Evolutionary conservation across 2,888 invertebrate genomes (phyloP), one percentile per base, ranked within the genome.

Genomic region (Drosophila tanythrix): DNA sequence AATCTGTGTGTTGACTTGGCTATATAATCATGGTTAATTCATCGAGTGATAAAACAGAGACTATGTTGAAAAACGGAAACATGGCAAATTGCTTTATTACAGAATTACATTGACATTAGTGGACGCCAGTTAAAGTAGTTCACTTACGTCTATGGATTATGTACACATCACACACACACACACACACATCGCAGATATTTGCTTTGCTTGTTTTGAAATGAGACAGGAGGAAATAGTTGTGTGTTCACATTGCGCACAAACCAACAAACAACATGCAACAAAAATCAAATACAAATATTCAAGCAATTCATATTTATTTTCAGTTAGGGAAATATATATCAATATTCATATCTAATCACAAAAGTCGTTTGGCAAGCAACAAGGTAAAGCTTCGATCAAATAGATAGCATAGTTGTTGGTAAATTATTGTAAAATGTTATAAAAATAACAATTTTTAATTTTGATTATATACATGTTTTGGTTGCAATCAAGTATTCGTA

Each of bases 181-280:
- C 25, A 18, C 18, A 3, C 35, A 36, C 36, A 15, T 51, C 52
- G 56, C 43, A 29, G 61, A 33, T 63, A 60, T 38, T 36, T 63
- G 52, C 46, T 59, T 40, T 36, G 51, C 56, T 56, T 76, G 64
- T 70, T 62, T 67, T 67, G 2, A 59, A 87, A 76, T 70, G 68
- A 79, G 85, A 65, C 83, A 80, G 81, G 86, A 88, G 88, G 83
- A 88, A 82, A 83, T 71, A 65, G 71, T 70, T 68, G 76, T 48
- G 46, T 62, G 61, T 21, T 18, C 29, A 72, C 36, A 55, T 36
- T 64, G 58, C 33, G 18, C 4, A 33, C 43, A 52, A 38, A 38
- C 51, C 21, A 57, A 13, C 15, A 38, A 13, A 61, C 67, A 66
- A 67, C 60, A 13, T 21, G 56, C 68, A 21, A 57, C 21, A 74